These are phyloP conservation scores for Stenurella melanura DNA, from an alignment of 2,888 invertebrate genomes.

Conservation along the genomic window DNA sequence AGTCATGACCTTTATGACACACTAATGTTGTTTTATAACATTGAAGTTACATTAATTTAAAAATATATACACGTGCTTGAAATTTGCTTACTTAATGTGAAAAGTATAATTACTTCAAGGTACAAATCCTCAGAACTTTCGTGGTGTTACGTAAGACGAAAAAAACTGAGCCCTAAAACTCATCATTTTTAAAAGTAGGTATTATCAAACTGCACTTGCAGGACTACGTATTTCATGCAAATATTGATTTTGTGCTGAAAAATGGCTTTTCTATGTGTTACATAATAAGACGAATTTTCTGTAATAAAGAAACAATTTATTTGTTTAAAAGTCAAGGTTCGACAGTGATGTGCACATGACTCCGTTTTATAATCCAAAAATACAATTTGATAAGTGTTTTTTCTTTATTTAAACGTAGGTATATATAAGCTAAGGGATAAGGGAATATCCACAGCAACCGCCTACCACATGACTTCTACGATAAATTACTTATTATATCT, in stretches of 20 bases:
- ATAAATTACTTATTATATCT: neutral
- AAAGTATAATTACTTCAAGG: neutral
- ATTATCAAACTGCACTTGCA: neutral
- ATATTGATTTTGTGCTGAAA: neutral
- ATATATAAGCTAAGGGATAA: too few relatives aligned
- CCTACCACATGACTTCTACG: constrained; percentile 7
- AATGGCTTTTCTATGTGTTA: neutral
- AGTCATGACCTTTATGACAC: constrained; percentile 21
- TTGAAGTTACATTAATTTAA: neutral
- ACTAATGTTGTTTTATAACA: neutral
- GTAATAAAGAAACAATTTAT: neutral
- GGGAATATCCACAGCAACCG: neutral
- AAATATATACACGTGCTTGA: neutral
- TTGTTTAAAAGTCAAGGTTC: constrained; percentile 21
- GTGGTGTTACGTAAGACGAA: neutral
- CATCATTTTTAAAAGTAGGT: neutral
- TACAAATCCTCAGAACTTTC: neutral
- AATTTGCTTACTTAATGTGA: neutral
- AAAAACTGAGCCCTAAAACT: neutral
- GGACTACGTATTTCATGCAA: neutral
- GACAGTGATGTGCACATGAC: constrained; percentile 15
- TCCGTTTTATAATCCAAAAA: constrained; percentile 12
- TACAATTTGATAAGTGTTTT: neutral
- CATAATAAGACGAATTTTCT: constrained; percentile 9
- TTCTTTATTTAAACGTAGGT: neutral